These are phyloP conservation scores for Podargus strigoides DNA, from an alignment of 2,797 vertebrate genomes.

Conservation along the genomic window DNA sequence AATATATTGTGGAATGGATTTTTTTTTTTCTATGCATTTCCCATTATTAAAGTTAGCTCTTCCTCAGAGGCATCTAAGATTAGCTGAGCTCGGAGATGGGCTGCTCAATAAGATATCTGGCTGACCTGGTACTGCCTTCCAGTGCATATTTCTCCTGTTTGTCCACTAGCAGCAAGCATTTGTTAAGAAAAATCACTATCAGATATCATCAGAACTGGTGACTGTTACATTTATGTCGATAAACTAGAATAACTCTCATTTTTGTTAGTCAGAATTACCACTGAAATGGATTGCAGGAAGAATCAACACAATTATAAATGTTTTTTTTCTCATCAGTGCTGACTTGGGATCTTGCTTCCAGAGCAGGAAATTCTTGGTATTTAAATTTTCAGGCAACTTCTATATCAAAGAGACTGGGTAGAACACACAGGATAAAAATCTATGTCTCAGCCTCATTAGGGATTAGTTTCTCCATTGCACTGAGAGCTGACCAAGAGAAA, in stretches of 20 bases:
- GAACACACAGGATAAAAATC: neutral
- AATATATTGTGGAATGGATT: neutral
- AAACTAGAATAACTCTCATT: neutral
- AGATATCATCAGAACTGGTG: neutral
- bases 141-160: neutral
- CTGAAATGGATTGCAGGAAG: neutral
- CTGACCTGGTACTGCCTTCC: neutral
- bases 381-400: neutral
- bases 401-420: neutral
- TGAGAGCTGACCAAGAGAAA: neutral
- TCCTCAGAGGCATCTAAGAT: neutral
- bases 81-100: neutral
- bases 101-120: fast-evolving
- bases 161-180: neutral
- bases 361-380: neutral
- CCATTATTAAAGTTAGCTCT: neutral
- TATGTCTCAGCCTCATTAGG: neutral
- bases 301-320: neutral
- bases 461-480: neutral
- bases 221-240: neutral
- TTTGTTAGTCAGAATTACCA: neutral
- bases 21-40: neutral
- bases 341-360: neutral
- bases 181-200: neutral
- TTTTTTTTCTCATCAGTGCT: neutral